phyloP scores from a whole-genome alignment of 2,888 invertebrate genomes.

The Agrotis ipsilon region DNA sequence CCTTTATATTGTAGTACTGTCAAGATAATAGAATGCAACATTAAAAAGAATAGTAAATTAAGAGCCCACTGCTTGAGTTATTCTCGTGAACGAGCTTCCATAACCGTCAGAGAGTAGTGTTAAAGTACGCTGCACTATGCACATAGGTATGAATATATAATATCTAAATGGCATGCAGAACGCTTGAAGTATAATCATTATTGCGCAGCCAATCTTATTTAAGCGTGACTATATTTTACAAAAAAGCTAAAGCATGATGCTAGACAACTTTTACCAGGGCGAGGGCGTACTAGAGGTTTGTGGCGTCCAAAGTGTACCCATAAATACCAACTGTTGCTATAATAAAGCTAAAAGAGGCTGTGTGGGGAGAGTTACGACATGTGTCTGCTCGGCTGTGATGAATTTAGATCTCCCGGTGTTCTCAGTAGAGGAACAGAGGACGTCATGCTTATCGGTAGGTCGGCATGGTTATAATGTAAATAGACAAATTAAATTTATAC shows the following conservation, averaged over 20 bases:
- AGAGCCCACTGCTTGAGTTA: conserved; percentile 78
- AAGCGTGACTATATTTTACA: conserved; percentile 92
- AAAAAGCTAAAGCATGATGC: conserved; percentile 91
- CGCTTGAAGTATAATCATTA: conserved; percentile 91
- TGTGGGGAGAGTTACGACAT: conserved; percentile 86
- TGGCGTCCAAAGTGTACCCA: conserved; percentile 91
- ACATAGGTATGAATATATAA: conserved; percentile 91
- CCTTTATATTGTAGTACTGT: conserved; percentile 87
- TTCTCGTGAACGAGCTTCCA: conserved; percentile 84
- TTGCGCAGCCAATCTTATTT: conserved; percentile 91
- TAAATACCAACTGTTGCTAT: conserved; percentile 89
- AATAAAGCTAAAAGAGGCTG: conserved; percentile 89
- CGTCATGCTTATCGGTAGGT: conserved; percentile 86
- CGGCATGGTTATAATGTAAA: conserved; percentile 87
- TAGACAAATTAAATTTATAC: conserved; percentile 90
- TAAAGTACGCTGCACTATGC: conserved; percentile 90
- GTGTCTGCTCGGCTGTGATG: conserved; percentile 87
- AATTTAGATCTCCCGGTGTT: conserved; percentile 77
- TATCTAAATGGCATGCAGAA: conserved; percentile 91
- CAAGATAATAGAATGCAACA: conserved; percentile 65
- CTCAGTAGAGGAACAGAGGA: conserved; percentile 80
- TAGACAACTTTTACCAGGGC: conserved; percentile 91
- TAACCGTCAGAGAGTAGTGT: conserved; percentile 88
- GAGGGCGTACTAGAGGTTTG: conserved; percentile 89
- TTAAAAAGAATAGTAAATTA: conserved; percentile 75